phyloP scores from a whole-genome alignment of 35 echinoderm and acorn worm genomes.

The Heliocidaris tuberculata region DNA sequence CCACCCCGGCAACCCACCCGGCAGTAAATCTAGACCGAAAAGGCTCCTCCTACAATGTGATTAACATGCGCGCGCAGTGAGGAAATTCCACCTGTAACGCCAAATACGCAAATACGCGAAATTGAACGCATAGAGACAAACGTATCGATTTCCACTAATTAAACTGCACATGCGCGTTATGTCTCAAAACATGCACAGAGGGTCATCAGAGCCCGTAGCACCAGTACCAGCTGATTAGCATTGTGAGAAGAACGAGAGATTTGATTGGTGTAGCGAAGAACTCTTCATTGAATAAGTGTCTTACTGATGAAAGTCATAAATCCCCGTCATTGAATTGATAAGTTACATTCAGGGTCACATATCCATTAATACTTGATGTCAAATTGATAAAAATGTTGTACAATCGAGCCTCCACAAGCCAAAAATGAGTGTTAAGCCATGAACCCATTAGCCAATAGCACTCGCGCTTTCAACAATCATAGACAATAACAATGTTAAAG shows the following conservation, averaged over 20 bases:
- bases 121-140: neutral
- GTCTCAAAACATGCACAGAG: neutral
- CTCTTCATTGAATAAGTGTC: neutral
- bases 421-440: neutral
- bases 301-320: neutral
- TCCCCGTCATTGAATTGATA: neutral
- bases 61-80: too few species aligned
- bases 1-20: too few species aligned
- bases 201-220: neutral
- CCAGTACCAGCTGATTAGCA: conserved; percentile 24
- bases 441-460: conserved; percentile 20
- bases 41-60: too few species aligned
- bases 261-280: neutral
- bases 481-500: conserved; percentile 41
- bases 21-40: too few species aligned
- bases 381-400: neutral
- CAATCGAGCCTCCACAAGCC: neutral
- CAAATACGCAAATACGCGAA: neutral
- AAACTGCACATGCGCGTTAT: conserved; percentile 31
- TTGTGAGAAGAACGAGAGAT: neutral
- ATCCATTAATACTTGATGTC: neutral
- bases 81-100: neutral
- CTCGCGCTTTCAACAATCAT: neutral
- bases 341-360: neutral
- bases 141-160: conserved; percentile 16